A percentile compares a stretch with the other conserved stretches of the same genome.
These are phyloP conservation scores for Siniperca knerii DNA, from an alignment of 2,113 vertebrate genomes.

Conservation along the genomic window DNA sequence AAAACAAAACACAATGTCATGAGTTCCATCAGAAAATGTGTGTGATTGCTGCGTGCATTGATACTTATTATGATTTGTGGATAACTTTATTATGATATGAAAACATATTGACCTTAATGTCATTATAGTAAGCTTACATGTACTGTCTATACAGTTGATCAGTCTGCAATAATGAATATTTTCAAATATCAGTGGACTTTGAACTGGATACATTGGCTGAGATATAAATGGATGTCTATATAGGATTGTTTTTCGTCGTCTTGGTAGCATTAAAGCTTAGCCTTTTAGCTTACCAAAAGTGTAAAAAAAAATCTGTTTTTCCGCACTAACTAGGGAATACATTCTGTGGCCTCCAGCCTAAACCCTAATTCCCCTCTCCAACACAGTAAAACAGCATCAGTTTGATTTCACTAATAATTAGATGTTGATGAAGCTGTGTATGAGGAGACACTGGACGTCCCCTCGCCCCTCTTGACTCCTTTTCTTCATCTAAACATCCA, in stretches of 20 bases:
- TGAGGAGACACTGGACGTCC: conserved; percentile 41
- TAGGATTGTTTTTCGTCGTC: not conserved
- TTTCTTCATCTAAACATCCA: conserved; percentile 69
- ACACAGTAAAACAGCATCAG: not conserved
- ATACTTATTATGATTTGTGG: too few species aligned
- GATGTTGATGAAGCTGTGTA: conserved; percentile 23
- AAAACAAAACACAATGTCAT: too few species aligned
- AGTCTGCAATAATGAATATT: not conserved
- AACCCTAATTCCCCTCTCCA: too few species aligned
- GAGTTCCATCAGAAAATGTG: not conserved
- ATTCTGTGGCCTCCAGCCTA: not conserved
- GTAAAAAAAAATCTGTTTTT: not conserved
- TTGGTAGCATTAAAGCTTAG: not conserved
- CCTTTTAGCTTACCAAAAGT: not conserved
- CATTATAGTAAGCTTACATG: not conserved
- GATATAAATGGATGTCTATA: not conserved
- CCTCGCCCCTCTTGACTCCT: conserved; percentile 37
- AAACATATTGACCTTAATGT: too few species aligned
- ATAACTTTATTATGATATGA: too few species aligned
- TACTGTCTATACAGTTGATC: not conserved
- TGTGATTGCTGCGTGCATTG: not conserved
- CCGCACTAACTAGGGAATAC: not conserved
- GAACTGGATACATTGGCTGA: not conserved
- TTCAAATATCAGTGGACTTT: not conserved
- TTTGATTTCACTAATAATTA: not conserved